These are phyloP conservation scores for Muraenolepis orangiensis DNA, from an alignment of 2,797 vertebrate species.

Conservation along the genomic window DNA sequence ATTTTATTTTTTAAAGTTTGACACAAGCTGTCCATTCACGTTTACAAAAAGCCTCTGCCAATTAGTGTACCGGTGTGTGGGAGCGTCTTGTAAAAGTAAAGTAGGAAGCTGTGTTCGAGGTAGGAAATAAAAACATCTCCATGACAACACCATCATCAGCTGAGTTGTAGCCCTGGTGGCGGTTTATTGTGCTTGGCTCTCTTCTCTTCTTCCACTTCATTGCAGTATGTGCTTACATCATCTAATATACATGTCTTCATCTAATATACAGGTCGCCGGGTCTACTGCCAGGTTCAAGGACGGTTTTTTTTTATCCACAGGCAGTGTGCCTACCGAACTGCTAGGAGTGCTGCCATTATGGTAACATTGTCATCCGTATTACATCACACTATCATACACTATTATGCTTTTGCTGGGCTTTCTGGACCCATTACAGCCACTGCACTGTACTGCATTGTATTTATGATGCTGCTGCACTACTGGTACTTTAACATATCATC, in stretches of 20 bases:
- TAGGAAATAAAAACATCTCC: conserved; percentile 5
- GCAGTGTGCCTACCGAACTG: no score
- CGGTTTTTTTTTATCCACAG: no score
- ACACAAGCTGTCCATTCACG: conserved; percentile 45
- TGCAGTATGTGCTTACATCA: background rate
- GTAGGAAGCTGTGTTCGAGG: conserved; percentile 30
- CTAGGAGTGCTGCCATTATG: no score
- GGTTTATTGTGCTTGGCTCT: background rate
- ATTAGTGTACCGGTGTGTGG: conserved; percentile 33
- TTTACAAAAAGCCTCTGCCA: conserved; percentile 48
- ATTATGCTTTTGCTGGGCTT: no score
- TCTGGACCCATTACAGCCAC: no score
- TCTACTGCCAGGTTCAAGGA: no score
- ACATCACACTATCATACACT: no score
- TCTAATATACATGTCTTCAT: background rate
- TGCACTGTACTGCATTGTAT: no score
- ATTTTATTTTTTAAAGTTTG: conserved; percentile 16
- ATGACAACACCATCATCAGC: conserved; percentile 15
- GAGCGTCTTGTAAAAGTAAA: conserved; percentile 41
- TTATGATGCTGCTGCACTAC: no score
- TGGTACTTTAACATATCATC: no score
- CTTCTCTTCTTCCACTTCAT: background rate
- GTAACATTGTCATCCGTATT: no score
- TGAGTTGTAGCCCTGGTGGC: background rate
- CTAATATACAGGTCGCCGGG: no score